These are phyloP conservation scores for Halichoerus grypus DNA, from an alignment of 2,113 vertebrate genomes.

Conservation along the genomic window DNA sequence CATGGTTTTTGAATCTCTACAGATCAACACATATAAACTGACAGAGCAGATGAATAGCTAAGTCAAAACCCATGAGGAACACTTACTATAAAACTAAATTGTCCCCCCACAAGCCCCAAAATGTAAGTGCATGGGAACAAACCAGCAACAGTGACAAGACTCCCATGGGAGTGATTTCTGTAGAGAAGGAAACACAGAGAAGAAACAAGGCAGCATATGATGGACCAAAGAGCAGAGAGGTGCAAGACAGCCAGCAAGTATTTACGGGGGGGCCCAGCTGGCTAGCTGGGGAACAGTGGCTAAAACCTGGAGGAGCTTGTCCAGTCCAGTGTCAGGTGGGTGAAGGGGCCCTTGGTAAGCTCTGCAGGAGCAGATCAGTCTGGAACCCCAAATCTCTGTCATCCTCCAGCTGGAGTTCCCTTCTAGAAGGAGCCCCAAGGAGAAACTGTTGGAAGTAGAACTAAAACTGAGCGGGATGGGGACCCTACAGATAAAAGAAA, in stretches of 20 bases:
- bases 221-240: background rate
- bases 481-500: background rate
- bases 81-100: background rate
- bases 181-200: background rate
- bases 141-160: background rate
- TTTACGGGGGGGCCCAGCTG: too few species aligned
- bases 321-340: background rate
- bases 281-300: background rate
- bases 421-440: background rate
- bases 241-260: background rate
- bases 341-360: background rate
- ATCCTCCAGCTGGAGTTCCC: too few species aligned
- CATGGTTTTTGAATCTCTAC: background rate
- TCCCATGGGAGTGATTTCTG: background rate
- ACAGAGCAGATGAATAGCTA: background rate
- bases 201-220: fast-evolving
- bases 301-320: background rate
- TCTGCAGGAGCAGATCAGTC: background rate
- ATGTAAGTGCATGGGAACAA: background rate
- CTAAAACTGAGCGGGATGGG: background rate
- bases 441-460: background rate
- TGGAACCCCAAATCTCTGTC: background rate
- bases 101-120: background rate
- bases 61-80: background rate
- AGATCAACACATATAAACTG: background rate